A percentile compares a stretch with the other conserved stretches of the same genome.
Evolutionary conservation across 1,140 invertebrate genomes (phyloP).

Genomic region (Conopomorpha cramerella): DNA sequence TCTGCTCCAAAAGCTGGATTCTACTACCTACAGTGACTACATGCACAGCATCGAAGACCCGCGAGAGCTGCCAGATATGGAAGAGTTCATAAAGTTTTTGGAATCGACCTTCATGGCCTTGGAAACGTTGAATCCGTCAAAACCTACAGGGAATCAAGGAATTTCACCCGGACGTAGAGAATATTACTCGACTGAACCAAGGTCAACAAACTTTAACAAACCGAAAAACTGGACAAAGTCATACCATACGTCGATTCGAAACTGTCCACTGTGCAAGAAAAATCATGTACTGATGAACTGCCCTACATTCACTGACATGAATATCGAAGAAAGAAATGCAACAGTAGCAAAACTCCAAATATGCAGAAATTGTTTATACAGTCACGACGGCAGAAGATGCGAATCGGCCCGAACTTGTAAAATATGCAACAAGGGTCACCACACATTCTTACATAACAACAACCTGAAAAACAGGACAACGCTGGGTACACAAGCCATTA

Average conservation of each 20-base stretch:
- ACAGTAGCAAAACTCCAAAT: conserved; percentile 6
- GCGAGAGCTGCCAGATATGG: conserved; percentile 5
- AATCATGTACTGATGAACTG: conserved; percentile 9
- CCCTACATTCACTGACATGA: conserved; percentile 6
- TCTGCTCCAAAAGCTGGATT: conserved; percentile 6
- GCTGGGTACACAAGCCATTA: not conserved
- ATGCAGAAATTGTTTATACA: conserved; percentile 9
- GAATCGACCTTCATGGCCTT: too few species aligned
- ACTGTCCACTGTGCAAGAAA: conserved; percentile 10
- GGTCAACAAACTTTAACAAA: too few species aligned
- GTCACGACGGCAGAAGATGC: too few species aligned
- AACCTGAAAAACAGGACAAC: too few species aligned
- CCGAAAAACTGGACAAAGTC: conserved; percentile 3
- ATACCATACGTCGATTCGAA: conserved; percentile 1
- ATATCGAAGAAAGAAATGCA: conserved; percentile 5
- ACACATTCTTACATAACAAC: conserved; percentile 9
- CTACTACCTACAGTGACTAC: conserved; percentile 5
- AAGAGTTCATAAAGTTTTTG: conserved; percentile 7
- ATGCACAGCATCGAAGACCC: conserved; percentile 5
- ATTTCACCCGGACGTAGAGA: too few species aligned
- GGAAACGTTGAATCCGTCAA: too few species aligned
- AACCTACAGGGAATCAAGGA: too few species aligned
- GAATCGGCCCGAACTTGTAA: conserved; percentile 8
- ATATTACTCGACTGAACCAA: too few species aligned
- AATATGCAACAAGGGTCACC: conserved; percentile 7